Conservation (phyloP, 2,888 invertebrate species). For the Selenia dentaria region DNA sequence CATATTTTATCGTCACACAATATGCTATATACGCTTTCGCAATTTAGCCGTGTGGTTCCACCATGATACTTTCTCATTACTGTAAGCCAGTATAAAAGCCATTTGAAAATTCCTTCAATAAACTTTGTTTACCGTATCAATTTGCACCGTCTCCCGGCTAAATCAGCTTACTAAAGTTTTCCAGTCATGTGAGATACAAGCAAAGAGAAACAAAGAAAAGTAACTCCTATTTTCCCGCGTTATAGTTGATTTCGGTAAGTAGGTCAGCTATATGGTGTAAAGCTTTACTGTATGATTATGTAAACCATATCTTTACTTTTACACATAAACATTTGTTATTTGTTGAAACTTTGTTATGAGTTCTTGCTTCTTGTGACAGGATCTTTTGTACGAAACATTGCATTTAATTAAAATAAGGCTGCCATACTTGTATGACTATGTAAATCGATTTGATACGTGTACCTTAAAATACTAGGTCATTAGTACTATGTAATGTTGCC, state of each 20-base stretch:
- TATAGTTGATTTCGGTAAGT: conserved; percentile 6
- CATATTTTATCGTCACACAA: too few species aligned
- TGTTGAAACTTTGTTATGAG: conserved; percentile 16
- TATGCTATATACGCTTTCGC: too few species aligned
- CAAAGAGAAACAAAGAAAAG: neutral
- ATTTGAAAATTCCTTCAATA: conserved; percentile 10
- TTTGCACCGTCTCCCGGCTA: conserved; percentile 20
- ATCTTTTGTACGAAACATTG: too few species aligned
- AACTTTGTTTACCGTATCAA: conserved; percentile 30
- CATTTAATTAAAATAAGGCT: too few species aligned
- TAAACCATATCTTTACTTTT: conserved; percentile 16
- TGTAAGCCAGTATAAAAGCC: conserved; percentile 3
- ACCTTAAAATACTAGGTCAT: too few species aligned
- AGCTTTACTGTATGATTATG: neutral
- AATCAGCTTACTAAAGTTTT: conserved; percentile 28
- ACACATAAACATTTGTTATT: conserved; percentile 15
- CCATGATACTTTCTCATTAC: neutral
- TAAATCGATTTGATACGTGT: too few species aligned
- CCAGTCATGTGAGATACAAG: conserved; percentile 6
- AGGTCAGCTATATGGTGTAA: neutral
- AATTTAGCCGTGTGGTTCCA: too few species aligned
- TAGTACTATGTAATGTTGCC: too few species aligned
- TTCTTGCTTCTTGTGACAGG: conserved; percentile 12
- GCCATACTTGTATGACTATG: too few species aligned
- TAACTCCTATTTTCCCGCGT: neutral